A percentile compares a stretch with the other conserved stretches of the same genome.
These are phyloP conservation scores for Eclectus roratus DNA, from an alignment of 2,113 vertebrate species.

Conservation along the genomic window DNA sequence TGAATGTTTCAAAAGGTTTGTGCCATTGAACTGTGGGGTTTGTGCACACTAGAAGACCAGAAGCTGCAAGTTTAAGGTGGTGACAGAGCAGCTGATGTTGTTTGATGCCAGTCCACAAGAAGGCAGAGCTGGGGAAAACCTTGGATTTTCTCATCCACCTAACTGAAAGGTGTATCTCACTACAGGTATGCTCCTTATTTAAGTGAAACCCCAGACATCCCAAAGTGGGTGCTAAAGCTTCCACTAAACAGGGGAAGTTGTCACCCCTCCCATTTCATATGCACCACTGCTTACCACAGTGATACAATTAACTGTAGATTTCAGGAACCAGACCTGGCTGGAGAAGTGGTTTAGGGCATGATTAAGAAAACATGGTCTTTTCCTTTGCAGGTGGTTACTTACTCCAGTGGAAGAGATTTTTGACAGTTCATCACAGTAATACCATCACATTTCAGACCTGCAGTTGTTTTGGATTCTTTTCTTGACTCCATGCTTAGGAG, in stretches of 20 bases:
- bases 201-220: background rate
- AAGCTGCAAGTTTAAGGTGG: background rate
- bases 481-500: background rate
- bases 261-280: background rate
- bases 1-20: background rate
- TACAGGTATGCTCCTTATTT: background rate
- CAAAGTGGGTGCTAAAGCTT: background rate
- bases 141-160: background rate
- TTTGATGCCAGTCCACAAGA: background rate
- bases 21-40: background rate
- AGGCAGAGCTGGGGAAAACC: background rate
- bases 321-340: background rate
- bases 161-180: background rate
- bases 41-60: background rate
- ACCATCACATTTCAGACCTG: background rate
- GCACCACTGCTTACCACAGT: background rate
- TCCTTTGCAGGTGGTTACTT: background rate
- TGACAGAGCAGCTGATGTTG: background rate
- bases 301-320: fast-evolving
- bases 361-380: background rate
- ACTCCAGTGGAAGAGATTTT: background rate
- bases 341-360: background rate
- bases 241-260: background rate
- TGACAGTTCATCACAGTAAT: background rate
- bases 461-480: background rate